phyloP scores from a whole-genome alignment of 2,888 invertebrate species.

The Amphiduros pacificus region DNA sequence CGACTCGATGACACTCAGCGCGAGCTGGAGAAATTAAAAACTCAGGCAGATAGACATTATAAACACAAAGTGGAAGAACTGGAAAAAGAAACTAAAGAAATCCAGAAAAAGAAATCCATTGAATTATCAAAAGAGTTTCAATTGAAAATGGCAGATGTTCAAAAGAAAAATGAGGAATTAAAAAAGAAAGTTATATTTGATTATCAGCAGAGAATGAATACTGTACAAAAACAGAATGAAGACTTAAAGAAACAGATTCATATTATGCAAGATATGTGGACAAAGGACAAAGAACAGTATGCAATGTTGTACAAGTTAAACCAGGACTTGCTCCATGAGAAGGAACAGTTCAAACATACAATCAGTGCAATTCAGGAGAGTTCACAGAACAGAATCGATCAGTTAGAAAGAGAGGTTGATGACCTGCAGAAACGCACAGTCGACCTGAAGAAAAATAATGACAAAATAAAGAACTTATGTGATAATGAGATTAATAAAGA shows the following conservation, averaged over 20 bases:
- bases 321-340: slow-evolving; percentile 4
- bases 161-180: slow-evolving; percentile 2
- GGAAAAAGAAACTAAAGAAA: slow-evolving; percentile 12
- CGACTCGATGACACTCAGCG: slow-evolving; percentile 6
- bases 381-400: background rate
- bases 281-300: slow-evolving; percentile 1
- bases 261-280: slow-evolving; percentile 2
- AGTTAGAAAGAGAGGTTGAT: slow-evolving; percentile 12
- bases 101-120: slow-evolving; percentile 10
- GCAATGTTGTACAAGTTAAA: slow-evolving; percentile 5
- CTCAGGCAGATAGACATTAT: slow-evolving; percentile 2
- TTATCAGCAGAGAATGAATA: slow-evolving; percentile 1
- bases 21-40: slow-evolving; percentile 3
- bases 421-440: background rate
- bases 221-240: slow-evolving; percentile 8
- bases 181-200: slow-evolving; percentile 2
- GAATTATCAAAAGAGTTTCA: slow-evolving; percentile 17
- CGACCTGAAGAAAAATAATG: background rate
- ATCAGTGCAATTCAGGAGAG: slow-evolving; percentile 6
- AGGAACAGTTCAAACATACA: slow-evolving; percentile 13
- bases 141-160: slow-evolving; percentile 8
- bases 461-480: background rate
- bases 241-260: slow-evolving; percentile 4
- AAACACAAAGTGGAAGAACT: slow-evolving; percentile 15
- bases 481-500: slow-evolving; percentile 6